Base-by-base conservation (phyloP, 2,113 vertebrate species). In the Proteles cristata region DNA sequence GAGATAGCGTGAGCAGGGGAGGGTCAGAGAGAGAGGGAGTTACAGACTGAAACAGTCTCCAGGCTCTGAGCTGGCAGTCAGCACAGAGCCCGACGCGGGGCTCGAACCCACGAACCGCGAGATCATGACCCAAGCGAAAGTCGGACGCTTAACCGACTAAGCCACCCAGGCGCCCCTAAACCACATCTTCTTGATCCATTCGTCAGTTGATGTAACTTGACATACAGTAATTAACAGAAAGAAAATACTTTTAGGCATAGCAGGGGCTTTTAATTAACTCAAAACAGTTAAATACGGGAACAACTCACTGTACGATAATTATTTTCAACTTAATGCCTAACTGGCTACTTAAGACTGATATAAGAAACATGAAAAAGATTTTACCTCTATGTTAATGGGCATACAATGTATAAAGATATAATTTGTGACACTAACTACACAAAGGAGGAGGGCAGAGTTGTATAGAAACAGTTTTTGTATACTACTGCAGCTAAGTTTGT, bases 301-400 rank as follows among this genome's bases (percentile, higher is more conserved):
- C 98, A 98, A 98, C 98, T 98, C 98, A 98, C 97, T 98, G 97
- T 99, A 98, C 98, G 97, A 98, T 98, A 99, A 99, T 98, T 99
- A 98, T 98, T 98, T 98, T 98, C 98, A 98, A 98, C 97, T 98
- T 98, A 98, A 98, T 98, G 97, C 98, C 98, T 98, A 97, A 98
- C 97, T 98, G 98, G 97, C 98, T 98, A 98, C 97, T 96, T 95
- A 96, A 98, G 97, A 98, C 96, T 98, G 85, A 93, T 97, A 98
- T 45, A 98, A 95, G 98, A 99, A 98, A 98, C 97, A 98, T 97
- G 97, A 98, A 98, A 98, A 98, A 98, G 93, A 94, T 98, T 98
- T 98, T 80, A 66, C 92, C 95, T 98, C 84, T 98, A 97, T 98
- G 98, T 98, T 98, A 98, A 48, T 97, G 96, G 97, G 98, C 92